Evolutionary conservation across 2,888 invertebrate species (phyloP), one percentile per base, ranked within the genome.

Genomic region (Hanleya hanleyi): DNA sequence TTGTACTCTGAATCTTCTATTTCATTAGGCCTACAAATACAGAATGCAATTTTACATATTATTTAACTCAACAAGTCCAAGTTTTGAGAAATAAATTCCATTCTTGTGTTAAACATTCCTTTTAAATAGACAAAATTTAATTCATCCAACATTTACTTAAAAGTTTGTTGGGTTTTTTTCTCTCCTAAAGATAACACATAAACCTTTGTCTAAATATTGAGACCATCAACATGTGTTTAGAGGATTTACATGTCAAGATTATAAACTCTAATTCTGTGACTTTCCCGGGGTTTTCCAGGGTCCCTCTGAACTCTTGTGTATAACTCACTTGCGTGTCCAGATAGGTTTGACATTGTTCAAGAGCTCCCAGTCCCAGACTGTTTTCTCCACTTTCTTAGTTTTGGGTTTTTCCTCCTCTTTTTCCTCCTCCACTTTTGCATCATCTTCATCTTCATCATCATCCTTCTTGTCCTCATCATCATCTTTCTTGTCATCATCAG

Each of bases 281-380:
- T n/a, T n/a, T n/a, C n/a, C n/a, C n/a, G n/a, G n/a, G n/a, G n/a
- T n/a, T n/a, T n/a, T n/a, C n/a, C n/a, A n/a, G n/a, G n/a, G n/a
- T n/a, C n/a, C n/a, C n/a, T n/a, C n/a, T n/a, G n/a, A 41, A 41
- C n/a, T 15, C 47, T 41, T n/a, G 12, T n/a, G 12, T 41, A 12
- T 12, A n/a, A 72, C 88, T 85, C 92, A 94, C 93, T 98, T 99
- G 86, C 97, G 93, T 32, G 98, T 98, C 99, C 99, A 99, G 89
- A 99, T 96, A 26, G 99, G 99, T 92, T 99, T 99, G 89, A 96
- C 96, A 89, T 97, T 96, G 91, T 99, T 99, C 89, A 99, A 93
- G 49, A 97, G 92, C 90, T 96, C 95, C 99, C 99, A 99, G 90
- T 99, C 98, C 97, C 98, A 99, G 35, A 97, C 94, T 0, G 99